Base-by-base conservation (phyloP, 2,113 vertebrate genomes). In the Brachyhypopomus gauderio region DNA sequence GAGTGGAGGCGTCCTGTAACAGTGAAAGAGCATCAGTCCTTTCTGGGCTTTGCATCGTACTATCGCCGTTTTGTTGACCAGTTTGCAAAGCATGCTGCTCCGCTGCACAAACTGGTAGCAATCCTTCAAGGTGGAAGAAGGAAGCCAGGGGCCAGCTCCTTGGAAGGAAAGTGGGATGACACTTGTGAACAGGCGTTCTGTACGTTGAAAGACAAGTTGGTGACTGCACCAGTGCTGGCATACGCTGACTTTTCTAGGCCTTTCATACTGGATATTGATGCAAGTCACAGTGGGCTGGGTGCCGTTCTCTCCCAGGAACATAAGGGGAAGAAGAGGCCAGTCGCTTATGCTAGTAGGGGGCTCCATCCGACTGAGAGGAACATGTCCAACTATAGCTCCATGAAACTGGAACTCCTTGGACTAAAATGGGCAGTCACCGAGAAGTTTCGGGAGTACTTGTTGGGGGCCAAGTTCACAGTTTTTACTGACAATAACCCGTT, bases 401-500 rank as follows among this genome's bases (percentile, higher is more conserved):
- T 60, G 59, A 60, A 60, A 22, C 5, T 60, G 20, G 59, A 22
- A 60, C 59, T 60, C 0, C 20, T 58, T 4, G 55, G 11, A 16
- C 55, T 58, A 1, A 58, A 58, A 58, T 30, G 30, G 30, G 30
- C 30, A 30, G 30, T 30, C 30, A 30, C 30, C 30, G 30, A 30
- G 7, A 63, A 36, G 25, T 77, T 77, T 62, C 56, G 11, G 27
- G 8, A 59, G 11, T 59, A 9, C 19, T 4, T 73, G 9, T 20
- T 62, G 34, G 30, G 75, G 52, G 38, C 16, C 1, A 27, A 52
- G 3, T 78, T 78, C 16, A 67, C 22, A 1, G 41, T 82, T 0
- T 72, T 63, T 34, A 63, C 66, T 0, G 67, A 72, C 23, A 77
- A 72, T 16, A 70, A 76, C 11, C 59, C 71, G 6, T 27, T 74